Evolutionary conservation across 2,797 vertebrate species (phyloP).

Genomic region (Rhyacichthys aspro): DNA sequence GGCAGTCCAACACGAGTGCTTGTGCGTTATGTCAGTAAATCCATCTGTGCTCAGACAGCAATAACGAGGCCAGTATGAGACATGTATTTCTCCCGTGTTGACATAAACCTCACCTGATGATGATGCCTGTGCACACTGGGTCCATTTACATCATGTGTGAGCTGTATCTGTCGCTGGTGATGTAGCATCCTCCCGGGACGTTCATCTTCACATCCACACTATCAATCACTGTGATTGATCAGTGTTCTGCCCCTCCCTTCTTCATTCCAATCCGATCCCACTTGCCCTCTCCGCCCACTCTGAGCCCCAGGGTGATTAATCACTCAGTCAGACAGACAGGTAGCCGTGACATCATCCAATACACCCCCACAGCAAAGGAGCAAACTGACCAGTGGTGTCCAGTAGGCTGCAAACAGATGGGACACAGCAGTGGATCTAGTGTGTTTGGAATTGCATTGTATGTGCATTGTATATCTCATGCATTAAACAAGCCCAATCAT

Average conservation of each 20-base stretch:
- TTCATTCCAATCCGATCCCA: conserved; percentile 60
- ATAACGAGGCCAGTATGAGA: conserved; percentile 33
- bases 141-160: conserved; percentile 6
- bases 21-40: conserved; percentile 43
- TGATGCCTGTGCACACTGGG: no score
- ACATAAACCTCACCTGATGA: conserved; percentile 31
- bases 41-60: conserved; percentile 39
- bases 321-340: conserved; percentile 66
- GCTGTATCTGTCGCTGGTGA: conserved; percentile 26
- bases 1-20: neutral
- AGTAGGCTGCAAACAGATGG: neutral
- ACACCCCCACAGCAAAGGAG: neutral
- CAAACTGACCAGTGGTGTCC: conserved; percentile 1
- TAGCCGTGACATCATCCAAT: conserved; percentile 62
- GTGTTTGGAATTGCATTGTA: no score
- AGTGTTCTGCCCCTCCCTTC: conserved; percentile 44
- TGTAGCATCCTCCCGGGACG: conserved; percentile 56
- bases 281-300: conserved; percentile 50
- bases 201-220: conserved; percentile 47
- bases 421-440: neutral
- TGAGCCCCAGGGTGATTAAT: conserved; percentile 61
- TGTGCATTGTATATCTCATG: no score
- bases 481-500: no score
- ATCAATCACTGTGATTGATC: conserved; percentile 78
- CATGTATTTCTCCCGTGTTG: conserved; percentile 37